Base-by-base conservation (phyloP, 2,797 vertebrate genomes). In the Spondyliosoma cantharus region DNA sequence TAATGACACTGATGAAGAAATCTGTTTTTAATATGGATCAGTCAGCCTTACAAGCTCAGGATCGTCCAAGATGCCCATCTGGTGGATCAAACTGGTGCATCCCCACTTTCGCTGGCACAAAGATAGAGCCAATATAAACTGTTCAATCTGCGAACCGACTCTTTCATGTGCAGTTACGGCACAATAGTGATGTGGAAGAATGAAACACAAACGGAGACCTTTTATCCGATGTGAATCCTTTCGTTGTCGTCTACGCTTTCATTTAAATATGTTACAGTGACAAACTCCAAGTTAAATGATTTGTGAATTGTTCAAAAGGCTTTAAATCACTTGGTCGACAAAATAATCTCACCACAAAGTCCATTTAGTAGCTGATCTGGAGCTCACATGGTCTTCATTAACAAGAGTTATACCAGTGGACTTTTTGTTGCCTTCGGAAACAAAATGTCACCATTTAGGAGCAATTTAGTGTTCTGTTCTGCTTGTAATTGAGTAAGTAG, bases 401-500 rank as follows among this genome's bases (percentile, higher is more conserved):
- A 45, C 6, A 42, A 42, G 29, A 58, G 27, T 66, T 58, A 37
- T 27, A 7, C 13, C 24, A 24, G 3, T 54, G 49, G 32, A 32
- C n/a, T 24, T 50, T 19, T 49, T 49, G 32, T 54, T 29, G 45
- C 48, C 57, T 19, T 56, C 48, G 7, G 5, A 64, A 83, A 66
- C 25, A 42, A 3, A 81, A 59, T 54, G 52, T 67, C 59, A 63
- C 73, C 29, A 63, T 53, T 25, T 57, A 15, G 32, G 4, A 14
- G 27, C 27, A 27, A 43, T n/a, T 74, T 45, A 48, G 27, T 17
- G 59, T 22, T 64, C 24, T 76, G 50, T 49, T 57, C 53, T 64
- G 27, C 61, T 78, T 65, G 42, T 71, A 77, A 71, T 74, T 71
- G 45, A 74, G 32, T 43, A 62, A 42, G 56, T 16, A 57, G 20